These are phyloP conservation scores for Dynastes grantii DNA, from an alignment of 2,888 invertebrate genomes.

Conservation along the genomic window DNA sequence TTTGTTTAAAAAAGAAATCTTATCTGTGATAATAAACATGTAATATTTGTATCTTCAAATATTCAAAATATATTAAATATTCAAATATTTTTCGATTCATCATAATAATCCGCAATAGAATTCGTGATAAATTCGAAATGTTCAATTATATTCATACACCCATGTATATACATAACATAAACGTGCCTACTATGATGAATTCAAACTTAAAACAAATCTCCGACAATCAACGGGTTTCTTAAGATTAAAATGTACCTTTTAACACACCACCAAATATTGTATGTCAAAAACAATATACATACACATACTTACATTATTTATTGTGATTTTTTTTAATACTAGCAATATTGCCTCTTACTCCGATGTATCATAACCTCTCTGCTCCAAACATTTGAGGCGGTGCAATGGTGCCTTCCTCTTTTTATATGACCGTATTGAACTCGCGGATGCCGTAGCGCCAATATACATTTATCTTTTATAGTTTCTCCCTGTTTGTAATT, in stretches of 20 bases:
- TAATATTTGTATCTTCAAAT: conserved; percentile 53
- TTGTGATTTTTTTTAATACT: conserved; percentile 51
- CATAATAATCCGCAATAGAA: not conserved
- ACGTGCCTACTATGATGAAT: not conserved
- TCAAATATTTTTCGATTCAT: conserved; percentile 32
- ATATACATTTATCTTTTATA: conserved; percentile 48
- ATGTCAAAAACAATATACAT: conserved; percentile 21
- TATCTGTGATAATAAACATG: conserved; percentile 54
- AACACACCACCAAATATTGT: conserved; percentile 43
- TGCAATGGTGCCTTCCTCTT: conserved; percentile 69
- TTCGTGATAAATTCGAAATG: not conserved
- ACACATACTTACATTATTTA: conserved; percentile 14
- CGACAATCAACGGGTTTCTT: conserved; percentile 38
- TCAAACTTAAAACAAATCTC: not conserved
- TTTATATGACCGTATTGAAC: conserved; percentile 67
- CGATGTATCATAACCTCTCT: conserved; percentile 68
- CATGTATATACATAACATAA: conserved; percentile 11
- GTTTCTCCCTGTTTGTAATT: conserved; percentile 53
- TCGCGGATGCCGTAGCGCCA: conserved; percentile 51
- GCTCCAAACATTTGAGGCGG: conserved; percentile 66
- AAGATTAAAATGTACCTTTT: conserved; percentile 51
- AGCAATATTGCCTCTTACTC: conserved; percentile 36
- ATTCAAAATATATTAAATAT: too few relatives aligned
- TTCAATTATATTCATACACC: conserved; percentile 9
- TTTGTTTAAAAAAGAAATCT: conserved; percentile 49